Evolutionary conservation across 1,140 invertebrate species (phyloP).

Genomic region (Saccostrea glomerata): DNA sequence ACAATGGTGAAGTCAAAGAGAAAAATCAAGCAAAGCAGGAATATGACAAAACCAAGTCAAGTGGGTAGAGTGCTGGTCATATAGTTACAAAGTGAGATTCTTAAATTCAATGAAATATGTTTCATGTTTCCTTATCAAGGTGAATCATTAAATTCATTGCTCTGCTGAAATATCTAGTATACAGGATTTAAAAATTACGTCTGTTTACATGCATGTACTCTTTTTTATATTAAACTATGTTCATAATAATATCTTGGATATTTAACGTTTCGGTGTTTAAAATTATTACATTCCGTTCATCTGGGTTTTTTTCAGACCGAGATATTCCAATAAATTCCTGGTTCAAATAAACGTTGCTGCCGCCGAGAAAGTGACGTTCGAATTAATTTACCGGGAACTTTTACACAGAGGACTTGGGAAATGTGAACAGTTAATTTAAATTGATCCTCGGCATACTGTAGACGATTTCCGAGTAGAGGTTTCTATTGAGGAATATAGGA

Average conservation of each 20-base stretch:
- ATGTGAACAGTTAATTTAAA: constrained; percentile 67
- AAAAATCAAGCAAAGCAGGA: constrained; percentile 65
- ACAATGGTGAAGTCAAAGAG: constrained; percentile 66
- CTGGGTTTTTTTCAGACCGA: constrained; percentile 44
- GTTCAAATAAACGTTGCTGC: constrained; percentile 68
- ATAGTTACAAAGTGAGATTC: constrained; percentile 62
- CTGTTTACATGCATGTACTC: too few species aligned
- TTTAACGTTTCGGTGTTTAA: too few species aligned
- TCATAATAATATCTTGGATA: too few species aligned
- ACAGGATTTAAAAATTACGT: too few species aligned
- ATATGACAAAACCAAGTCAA: constrained; percentile 62
- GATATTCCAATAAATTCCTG: constrained; percentile 65
- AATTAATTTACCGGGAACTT: constrained; percentile 67
- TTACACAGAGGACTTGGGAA: constrained; percentile 56
- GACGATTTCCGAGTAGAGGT: constrained; percentile 64
- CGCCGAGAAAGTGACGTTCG: constrained; percentile 64
- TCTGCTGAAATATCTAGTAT: too few species aligned
- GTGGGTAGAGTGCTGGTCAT: constrained; percentile 64
- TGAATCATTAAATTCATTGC: too few species aligned
- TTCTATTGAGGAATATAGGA: constrained; percentile 60
- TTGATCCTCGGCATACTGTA: constrained; percentile 62
- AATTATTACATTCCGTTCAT: neutral
- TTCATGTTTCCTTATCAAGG: too few species aligned
- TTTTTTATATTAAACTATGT: too few species aligned
- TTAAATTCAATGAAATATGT: neutral